These are phyloP conservation scores for Bombus picipes DNA, from an alignment of 1,140 invertebrate species.

Conservation along the genomic window DNA sequence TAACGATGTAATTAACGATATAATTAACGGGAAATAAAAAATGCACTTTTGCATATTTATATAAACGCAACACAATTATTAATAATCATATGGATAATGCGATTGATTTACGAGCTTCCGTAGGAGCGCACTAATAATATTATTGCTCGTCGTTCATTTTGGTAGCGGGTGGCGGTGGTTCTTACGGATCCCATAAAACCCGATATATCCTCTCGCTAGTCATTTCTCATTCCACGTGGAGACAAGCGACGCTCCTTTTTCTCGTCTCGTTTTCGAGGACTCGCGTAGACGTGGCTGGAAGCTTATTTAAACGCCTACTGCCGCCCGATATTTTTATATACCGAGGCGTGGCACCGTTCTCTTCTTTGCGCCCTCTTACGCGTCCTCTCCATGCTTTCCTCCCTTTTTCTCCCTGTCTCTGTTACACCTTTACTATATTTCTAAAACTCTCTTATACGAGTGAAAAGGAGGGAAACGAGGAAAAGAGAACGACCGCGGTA, in stretches of 20 bases:
- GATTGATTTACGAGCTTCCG: conserved; percentile 3
- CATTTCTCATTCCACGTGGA: conserved; percentile 46
- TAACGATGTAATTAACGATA: not conserved
- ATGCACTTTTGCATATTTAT: not conserved
- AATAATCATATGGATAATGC: not conserved
- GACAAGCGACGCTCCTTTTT: conserved; percentile 49
- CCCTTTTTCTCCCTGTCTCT: not conserved
- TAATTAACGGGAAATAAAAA: not conserved
- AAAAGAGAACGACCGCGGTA: conserved; percentile 46
- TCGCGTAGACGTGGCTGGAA: conserved; percentile 47
- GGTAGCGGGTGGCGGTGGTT: conserved; percentile 5
- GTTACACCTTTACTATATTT: not conserved
- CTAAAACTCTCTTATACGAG: not conserved
- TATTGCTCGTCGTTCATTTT: conserved; percentile 34
- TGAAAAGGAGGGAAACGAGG: conserved; percentile 2
- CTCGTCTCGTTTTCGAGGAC: conserved; percentile 61
- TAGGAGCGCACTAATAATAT: conserved; percentile 48
- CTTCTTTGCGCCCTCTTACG: conserved; percentile 7
- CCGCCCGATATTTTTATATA: conserved; percentile 71
- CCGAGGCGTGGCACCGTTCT: conserved; percentile 67
- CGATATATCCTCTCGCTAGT: conserved; percentile 53
- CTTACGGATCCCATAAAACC: conserved; percentile 53
- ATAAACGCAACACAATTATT: not conserved
- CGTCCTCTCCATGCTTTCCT: not conserved
- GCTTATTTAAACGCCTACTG: conserved; percentile 59